Evolutionary conservation across 2,797 vertebrate species (phyloP).

Genomic region (Sternarchorhynchus goeldii): DNA sequence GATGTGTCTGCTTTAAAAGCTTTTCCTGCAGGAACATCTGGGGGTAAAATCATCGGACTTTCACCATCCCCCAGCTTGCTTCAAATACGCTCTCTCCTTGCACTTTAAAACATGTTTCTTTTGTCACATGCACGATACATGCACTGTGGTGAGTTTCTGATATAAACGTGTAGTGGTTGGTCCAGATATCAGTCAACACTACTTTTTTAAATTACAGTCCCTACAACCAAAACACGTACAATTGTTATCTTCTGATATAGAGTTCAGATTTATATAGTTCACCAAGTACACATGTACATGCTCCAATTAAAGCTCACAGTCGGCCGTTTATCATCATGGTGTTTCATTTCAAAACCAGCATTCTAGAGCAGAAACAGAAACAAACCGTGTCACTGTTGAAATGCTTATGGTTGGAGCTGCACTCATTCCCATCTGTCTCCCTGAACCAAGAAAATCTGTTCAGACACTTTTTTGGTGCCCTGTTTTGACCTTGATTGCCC

Average conservation of each 20-base stretch:
- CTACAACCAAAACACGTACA: too few species aligned
- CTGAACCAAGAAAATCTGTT: constrained; percentile 7
- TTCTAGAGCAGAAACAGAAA: too few species aligned
- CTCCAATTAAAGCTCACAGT: too few species aligned
- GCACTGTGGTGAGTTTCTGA: background rate
- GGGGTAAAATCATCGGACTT: constrained; percentile 29
- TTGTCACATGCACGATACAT: background rate
- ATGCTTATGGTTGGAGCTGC: too few species aligned
- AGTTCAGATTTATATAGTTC: too few species aligned
- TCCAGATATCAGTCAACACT: background rate
- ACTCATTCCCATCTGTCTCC: background rate
- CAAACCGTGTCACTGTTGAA: background rate
- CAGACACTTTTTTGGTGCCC: background rate
- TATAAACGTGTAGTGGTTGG: background rate
- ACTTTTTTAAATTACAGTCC: background rate
- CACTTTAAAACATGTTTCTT: background rate
- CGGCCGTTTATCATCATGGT: too few species aligned
- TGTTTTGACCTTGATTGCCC: constrained; percentile 34
- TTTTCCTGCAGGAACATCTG: constrained; percentile 21
- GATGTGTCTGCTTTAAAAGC: constrained; percentile 12
- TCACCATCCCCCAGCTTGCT: background rate
- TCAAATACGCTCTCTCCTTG: constrained; percentile 4
- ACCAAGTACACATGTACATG: too few species aligned
- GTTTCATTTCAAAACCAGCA: too few species aligned
- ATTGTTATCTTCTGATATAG: too few species aligned